phyloP scores from a whole-genome alignment of 2,797 vertebrate species.

The Glyptemys insculpta region DNA sequence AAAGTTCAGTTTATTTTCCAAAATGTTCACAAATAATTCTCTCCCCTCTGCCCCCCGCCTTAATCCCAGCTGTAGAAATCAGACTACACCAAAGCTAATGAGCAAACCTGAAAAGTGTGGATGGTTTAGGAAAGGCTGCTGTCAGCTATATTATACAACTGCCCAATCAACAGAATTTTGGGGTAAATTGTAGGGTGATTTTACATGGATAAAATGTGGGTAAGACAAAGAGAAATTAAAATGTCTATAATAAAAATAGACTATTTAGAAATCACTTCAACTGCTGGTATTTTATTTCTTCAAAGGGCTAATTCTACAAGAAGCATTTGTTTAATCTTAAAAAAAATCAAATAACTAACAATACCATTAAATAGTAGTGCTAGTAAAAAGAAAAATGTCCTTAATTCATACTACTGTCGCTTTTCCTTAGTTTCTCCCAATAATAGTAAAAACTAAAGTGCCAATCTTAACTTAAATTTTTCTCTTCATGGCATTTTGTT shows the following conservation, averaged over 20 bases:
- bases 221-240: background rate
- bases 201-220: background rate
- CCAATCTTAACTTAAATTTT: background rate
- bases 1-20: background rate
- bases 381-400: background rate
- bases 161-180: background rate
- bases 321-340: background rate
- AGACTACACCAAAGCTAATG: background rate
- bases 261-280: background rate
- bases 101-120: background rate
- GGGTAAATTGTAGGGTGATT: background rate
- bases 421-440: background rate
- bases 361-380: background rate
- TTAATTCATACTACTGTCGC: background rate
- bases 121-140: background rate
- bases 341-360: background rate
- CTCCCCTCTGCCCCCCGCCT: rapidly evolving
- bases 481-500: background rate
- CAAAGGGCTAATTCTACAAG: background rate
- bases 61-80: background rate
- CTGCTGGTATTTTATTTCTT: background rate
- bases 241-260: background rate
- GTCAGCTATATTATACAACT: background rate
- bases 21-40: background rate
- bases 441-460: background rate